Evolutionary conservation across 2,797 vertebrate species (phyloP).

Genomic region (Catharus ustulatus): DNA sequence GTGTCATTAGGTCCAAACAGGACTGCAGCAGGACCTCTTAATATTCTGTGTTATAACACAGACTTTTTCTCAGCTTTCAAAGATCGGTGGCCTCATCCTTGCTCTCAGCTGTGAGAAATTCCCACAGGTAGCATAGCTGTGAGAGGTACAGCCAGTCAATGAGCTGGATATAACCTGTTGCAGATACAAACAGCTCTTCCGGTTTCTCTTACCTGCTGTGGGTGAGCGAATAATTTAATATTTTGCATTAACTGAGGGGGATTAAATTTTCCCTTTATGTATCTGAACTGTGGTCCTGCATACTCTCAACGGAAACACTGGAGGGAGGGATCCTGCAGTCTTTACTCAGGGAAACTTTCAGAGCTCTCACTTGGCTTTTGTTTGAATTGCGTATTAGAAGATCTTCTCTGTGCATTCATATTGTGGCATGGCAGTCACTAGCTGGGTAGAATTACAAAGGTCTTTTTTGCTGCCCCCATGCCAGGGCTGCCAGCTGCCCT

Average conservation of each 20-base stretch:
- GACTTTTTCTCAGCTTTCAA: background rate
- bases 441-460: conserved; percentile 10
- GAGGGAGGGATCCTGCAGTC: background rate
- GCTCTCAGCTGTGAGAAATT: background rate
- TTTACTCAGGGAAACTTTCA: background rate
- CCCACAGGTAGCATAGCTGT: background rate
- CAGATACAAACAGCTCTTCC: background rate
- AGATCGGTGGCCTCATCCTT: background rate
- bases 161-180: background rate
- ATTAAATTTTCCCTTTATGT: background rate
- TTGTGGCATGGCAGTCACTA: background rate
- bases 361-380: background rate
- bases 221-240: rapidly evolving
- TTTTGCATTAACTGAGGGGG: background rate
- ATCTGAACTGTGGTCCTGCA: background rate
- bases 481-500: background rate
- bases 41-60: background rate
- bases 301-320: background rate
- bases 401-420: background rate
- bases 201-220: background rate
- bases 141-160: background rate
- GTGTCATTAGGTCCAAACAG: background rate
- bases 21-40: background rate
- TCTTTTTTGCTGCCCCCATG: background rate
- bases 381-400: background rate